Evolutionary conservation across 2,797 vertebrate species (phyloP).

Genomic region (Synaphobranchus kaupii): DNA sequence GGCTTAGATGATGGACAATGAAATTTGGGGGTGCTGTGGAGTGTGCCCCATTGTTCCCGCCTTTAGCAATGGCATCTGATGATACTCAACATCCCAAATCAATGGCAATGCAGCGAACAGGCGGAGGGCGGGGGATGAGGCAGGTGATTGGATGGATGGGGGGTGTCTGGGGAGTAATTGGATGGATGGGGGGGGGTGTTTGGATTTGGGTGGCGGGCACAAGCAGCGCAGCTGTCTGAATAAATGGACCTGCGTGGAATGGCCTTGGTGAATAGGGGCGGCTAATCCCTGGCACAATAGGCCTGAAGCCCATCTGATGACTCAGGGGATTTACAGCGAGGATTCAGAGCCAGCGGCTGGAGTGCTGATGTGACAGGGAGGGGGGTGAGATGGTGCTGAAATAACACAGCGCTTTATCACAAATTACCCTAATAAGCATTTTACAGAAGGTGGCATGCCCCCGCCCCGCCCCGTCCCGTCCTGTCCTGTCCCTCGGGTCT

Average conservation of each 20-base stretch:
- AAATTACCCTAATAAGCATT: slow-evolving; percentile 9
- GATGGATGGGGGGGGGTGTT: not conserved
- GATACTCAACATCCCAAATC: not conserved
- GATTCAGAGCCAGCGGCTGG: not conserved
- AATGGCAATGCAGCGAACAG: not conserved
- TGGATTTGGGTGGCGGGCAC: not conserved
- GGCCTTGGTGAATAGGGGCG: slow-evolving; percentile 2
- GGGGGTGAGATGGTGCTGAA: not conserved
- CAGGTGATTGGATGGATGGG: not conserved
- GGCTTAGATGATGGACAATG: not conserved
- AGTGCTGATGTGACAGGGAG: slow-evolving; percentile 13
- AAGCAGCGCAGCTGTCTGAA: not conserved
- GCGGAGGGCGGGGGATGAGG: not conserved
- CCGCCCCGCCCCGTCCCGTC: not conserved
- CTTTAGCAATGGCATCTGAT: not conserved
- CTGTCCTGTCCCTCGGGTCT: not conserved
- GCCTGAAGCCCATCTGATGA: slow-evolving; percentile 15
- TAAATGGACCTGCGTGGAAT: not conserved
- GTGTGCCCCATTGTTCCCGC: not conserved
- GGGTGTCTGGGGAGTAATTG: not conserved
- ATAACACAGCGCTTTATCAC: not conserved
- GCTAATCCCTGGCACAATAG: slow-evolving; percentile 10
- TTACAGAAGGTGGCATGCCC: not conserved
- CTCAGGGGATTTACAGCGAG: not conserved
- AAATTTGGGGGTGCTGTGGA: not conserved